These are phyloP conservation scores for Dascillus cervinus DNA, from an alignment of 2,888 invertebrate species.

Conservation along the genomic window DNA sequence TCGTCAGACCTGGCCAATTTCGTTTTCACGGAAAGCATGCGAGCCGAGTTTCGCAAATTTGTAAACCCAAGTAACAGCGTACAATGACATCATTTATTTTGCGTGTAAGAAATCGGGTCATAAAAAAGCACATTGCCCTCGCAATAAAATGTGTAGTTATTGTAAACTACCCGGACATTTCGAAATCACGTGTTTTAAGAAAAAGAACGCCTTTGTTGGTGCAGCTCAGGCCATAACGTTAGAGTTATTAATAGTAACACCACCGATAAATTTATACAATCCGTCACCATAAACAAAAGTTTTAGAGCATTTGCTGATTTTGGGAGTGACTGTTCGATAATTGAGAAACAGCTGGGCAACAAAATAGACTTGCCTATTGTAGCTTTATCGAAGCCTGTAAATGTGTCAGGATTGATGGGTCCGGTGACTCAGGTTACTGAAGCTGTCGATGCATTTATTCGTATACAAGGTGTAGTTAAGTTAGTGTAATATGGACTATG, in stretches of 20 bases:
- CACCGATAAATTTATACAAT: conserved; percentile 11
- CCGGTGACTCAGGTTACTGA: not conserved
- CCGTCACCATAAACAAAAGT: not conserved
- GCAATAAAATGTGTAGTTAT: conserved; percentile 7
- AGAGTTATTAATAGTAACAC: too few species aligned
- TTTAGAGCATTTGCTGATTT: conserved; percentile 8
- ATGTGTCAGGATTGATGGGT: conserved; percentile 5
- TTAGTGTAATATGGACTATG: too few species aligned
- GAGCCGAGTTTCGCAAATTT: too few species aligned
- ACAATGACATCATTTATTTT: conserved; percentile 1
- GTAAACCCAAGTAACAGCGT: too few species aligned
- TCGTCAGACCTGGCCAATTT: too few species aligned
- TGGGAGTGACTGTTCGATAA: conserved; percentile 11
- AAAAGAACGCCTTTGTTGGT: conserved; percentile 5
- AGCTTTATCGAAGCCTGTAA: too few species aligned
- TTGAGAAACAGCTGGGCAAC: not conserved
- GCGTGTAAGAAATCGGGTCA: conserved; percentile 4
- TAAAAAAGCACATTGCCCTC: conserved; percentile 2
- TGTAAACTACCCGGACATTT: conserved; percentile 7
- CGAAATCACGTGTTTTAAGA: conserved; percentile 4
- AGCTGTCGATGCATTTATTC: too few species aligned
- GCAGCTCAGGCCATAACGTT: not conserved
- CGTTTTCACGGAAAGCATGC: too few species aligned
- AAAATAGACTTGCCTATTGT: too few species aligned
- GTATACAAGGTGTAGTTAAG: too few species aligned